Base-by-base conservation (phyloP, 2,113 vertebrate genomes). In the Paramormyrops kingsleyae region DNA sequence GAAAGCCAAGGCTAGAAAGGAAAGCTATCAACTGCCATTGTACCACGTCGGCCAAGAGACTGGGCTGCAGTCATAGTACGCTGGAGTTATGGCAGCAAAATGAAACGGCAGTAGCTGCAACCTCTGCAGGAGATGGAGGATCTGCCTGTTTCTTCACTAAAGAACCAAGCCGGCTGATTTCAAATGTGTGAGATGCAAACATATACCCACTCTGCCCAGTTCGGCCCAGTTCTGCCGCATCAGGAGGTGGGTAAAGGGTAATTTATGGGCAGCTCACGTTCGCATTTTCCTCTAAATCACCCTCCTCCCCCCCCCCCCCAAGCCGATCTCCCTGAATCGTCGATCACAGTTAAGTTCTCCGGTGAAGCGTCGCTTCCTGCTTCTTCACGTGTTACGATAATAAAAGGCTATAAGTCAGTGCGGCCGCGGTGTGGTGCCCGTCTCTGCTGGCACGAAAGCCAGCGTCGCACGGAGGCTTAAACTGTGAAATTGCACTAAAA, bases 401-500 rank as follows among this genome's bases (percentile, higher is more conserved):
- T 42, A 47, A 84, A 21, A n/a, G 83, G 21, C 44, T 21, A 46
- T 84, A 84, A 84, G 44, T n/a, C 42, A 46, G 17, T 17, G 5
- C 15, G 3, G 35, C 44, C 44, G 12, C 9, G 21, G 44, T 3
- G 24, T 13, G 44, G 2, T n/a, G 83, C 15, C 39, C 3, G 19
- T 47, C 83, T 24, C 19, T 46, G 24, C 35, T 47, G 44, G 42
- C 83, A 84, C 8, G 9, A n/a, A 47, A 5, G 83, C 83, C 39
- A 12, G 83, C 9, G 83, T n/a, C 24, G 44, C 83, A 84, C 9
- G 83, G 83, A 84, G 83, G 83, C 44, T 47, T 84, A 84, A 47
- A 84, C 83, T 84, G 83, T 84, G 83, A 84, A 84, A 84, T 84
- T 84, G 44, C 44, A 84, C 83, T 84, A 84, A 47, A 84, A 84